These are phyloP conservation scores for Crossaster papposus DNA, from an alignment of 53 echinoderm and acorn worm genomes.

Conservation along the genomic window DNA sequence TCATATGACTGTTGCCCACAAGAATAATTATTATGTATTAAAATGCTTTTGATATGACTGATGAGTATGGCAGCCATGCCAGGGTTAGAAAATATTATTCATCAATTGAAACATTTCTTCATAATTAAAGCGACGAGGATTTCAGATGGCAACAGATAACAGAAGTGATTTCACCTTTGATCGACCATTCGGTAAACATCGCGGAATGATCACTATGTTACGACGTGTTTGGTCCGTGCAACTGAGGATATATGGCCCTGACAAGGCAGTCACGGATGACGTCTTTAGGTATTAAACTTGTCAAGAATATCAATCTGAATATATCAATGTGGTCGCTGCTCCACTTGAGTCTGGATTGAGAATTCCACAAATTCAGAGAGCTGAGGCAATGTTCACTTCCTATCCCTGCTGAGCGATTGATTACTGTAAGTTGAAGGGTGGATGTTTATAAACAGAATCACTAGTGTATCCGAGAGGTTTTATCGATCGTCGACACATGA, in stretches of 20 bases:
- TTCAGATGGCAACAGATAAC: constrained; percentile 20
- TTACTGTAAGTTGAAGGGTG: background rate
- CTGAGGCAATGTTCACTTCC: background rate
- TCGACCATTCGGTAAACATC: background rate
- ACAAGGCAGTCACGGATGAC: background rate
- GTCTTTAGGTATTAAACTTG: constrained; percentile 5
- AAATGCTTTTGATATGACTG: no score
- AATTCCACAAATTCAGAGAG: background rate
- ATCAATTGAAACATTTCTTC: background rate
- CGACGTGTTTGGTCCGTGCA: constrained; percentile 10
- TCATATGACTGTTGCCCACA: no score
- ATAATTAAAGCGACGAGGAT: background rate
- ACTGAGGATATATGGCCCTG: background rate
- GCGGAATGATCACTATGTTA: constrained; percentile 42
- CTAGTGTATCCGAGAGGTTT: background rate
- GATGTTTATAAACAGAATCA: background rate
- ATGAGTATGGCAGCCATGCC: background rate
- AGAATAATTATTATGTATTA: no score
- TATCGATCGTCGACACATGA: background rate
- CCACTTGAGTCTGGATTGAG: background rate
- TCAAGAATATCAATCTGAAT: background rate
- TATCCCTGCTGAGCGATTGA: background rate
- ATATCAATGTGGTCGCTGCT: background rate
- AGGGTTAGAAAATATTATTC: background rate
- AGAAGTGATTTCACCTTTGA: constrained; percentile 22